These are phyloP conservation scores for Pseudomugil tenellus DNA, from an alignment of 2,797 vertebrate species.

Conservation along the genomic window DNA sequence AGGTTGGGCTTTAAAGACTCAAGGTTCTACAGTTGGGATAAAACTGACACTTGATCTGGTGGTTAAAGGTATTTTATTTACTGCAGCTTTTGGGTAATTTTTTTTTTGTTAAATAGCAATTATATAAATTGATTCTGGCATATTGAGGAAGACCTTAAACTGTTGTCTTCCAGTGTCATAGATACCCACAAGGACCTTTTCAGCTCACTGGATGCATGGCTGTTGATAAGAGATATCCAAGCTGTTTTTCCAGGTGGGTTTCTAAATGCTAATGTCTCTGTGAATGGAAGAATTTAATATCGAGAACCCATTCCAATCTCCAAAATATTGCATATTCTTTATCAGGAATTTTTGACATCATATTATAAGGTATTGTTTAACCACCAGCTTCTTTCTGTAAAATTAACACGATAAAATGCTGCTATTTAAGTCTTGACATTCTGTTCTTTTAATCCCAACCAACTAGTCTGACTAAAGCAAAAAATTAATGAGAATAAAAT, in stretches of 20 bases:
- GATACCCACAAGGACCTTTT: neutral
- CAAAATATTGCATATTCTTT: neutral
- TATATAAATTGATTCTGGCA: neutral
- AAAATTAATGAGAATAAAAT: too few relatives aligned
- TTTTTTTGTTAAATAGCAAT: neutral
- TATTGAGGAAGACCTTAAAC: neutral
- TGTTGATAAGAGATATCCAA: neutral
- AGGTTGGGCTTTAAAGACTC: neutral
- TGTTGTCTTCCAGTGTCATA: neutral
- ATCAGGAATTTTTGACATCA: neutral
- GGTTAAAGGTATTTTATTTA: neutral
- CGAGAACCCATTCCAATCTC: neutral
- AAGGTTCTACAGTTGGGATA: neutral
- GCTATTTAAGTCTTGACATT: neutral
- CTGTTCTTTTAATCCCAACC: neutral
- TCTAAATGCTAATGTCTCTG: neutral
- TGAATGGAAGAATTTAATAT: neutral
- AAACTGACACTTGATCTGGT: neutral
- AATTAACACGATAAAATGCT: neutral
- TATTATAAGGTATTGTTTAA: neutral
- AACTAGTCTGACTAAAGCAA: too few relatives aligned
- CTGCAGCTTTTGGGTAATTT: neutral
- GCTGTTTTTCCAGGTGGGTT: neutral
- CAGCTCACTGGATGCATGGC: neutral
- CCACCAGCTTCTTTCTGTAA: neutral